These are phyloP conservation scores for Rousettus madagascariensis DNA, from an alignment of 2,797 vertebrate genomes.

Conservation along the genomic window DNA sequence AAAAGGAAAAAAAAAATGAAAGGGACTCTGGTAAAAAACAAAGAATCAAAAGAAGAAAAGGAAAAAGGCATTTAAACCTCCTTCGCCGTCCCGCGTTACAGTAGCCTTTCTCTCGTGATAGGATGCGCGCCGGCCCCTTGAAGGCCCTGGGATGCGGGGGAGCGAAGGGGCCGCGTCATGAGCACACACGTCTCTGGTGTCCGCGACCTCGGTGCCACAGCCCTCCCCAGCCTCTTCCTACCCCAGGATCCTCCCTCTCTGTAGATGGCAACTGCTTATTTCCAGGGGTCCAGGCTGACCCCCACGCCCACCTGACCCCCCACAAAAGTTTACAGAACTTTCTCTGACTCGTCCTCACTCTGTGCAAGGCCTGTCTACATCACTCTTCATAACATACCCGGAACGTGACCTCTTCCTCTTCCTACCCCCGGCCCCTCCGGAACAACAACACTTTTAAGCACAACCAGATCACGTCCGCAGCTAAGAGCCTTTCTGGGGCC, in stretches of 20 bases:
- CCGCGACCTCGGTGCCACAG: not conserved
- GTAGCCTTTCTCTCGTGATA: not conserved
- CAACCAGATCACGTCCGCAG: not conserved
- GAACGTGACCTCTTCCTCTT: not conserved
- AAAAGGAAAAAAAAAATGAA: not conserved
- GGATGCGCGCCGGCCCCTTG: not conserved
- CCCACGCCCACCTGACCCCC: no score
- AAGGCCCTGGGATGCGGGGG: not conserved
- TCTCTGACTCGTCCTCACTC: not conserved
- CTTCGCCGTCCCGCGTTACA: no score
- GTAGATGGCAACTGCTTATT: not conserved
- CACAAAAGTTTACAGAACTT: not conserved
- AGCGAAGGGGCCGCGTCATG: not conserved
- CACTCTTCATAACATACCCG: not conserved
- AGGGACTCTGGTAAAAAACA: not conserved
- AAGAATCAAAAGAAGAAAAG: not conserved
- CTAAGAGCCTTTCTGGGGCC: no score
- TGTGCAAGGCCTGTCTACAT: not conserved
- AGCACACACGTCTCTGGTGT: fast-evolving
- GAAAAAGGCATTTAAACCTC: not conserved
- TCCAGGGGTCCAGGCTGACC: not conserved
- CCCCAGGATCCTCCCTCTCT: not conserved
- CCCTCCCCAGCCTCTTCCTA: not conserved
- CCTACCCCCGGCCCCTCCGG: fast-evolving
- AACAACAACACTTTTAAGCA: not conserved